Evolutionary conservation across 1,140 invertebrate genomes (phyloP), one percentile per base, ranked within the genome.

Genomic region (Brachionus rubens): DNA sequence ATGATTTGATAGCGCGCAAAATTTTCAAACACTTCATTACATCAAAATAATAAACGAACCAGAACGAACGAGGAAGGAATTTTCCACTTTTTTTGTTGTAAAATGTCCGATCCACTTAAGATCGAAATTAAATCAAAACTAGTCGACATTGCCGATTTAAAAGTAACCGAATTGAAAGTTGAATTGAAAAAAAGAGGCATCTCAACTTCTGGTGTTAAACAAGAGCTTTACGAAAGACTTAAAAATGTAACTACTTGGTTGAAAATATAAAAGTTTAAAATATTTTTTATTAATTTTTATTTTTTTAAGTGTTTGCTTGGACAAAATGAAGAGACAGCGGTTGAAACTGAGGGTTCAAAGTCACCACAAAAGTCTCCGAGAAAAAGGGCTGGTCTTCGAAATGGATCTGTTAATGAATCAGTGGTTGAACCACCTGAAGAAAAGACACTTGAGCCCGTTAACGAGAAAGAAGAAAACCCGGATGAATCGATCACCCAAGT

Each of bases 131-230:
- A 72, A 12, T 36, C 28, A 0, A 48, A 54, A 19, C 26, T 28
- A 21, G 46, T 54, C 24, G 68, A 72, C 12, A 33, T 72, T 1
- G 40, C 3, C 6, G 46, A 72, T 21, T 21, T 72, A 9, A 72
- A 72, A 50, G 46, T 72, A 21, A 30, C 14, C 12, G 48, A 75
- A 21, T 19, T 75, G 4, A 54, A 21, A 46, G 36, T 14, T 7
- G 72, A 75, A 41, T 30, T 75, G 3, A 75, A 56, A 43, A 54
- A 75, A 41, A n/a, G 48, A 54, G 50, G 50, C 16, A 12, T 41
- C 10, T 54, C 50, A 16, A 56, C 72, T 14, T 75, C 72, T 9
- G 72, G 72, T 10, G 56, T 56, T 33, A 75, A 75, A 54, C 48
- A 75, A 46, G 72, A 75, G 16, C 50, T 75, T 28, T 30, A 54